Conservation (phyloP, 2,888 invertebrate genomes). For the Neuroscelio doddi region DNA sequence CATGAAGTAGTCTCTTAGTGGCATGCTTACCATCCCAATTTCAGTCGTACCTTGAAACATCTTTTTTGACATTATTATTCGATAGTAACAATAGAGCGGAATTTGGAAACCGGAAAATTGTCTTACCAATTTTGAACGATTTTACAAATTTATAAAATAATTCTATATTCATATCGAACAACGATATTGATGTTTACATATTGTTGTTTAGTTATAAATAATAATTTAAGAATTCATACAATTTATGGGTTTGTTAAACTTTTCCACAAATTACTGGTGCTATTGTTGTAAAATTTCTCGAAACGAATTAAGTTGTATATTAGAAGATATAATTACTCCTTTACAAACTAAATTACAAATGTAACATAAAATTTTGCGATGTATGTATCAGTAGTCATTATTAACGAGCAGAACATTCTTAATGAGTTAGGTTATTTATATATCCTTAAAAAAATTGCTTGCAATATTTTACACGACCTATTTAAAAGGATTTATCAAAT, state of each 20-base stretch:
- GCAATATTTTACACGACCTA: constrained; percentile 34
- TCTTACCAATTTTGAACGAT: constrained; percentile 27
- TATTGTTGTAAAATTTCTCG: constrained; percentile 31
- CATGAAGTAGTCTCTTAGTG: no score
- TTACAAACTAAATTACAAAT: constrained; percentile 9
- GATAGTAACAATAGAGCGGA: constrained; percentile 16
- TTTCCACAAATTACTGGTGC: constrained; percentile 27
- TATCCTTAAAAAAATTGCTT: constrained; percentile 15
- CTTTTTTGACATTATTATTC: constrained; percentile 36
- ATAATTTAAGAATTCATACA: constrained; percentile 38
- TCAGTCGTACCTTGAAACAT: no score
- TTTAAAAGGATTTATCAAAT: constrained; percentile 22
- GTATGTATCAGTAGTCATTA: constrained; percentile 22
- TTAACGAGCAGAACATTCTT: constrained; percentile 23
- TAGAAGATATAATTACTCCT: constrained; percentile 11
- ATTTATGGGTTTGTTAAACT: constrained; percentile 26
- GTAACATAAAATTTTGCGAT: constrained; percentile 18
- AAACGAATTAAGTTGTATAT: constrained; percentile 10
- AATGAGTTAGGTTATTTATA: constrained; percentile 29
- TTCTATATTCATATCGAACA: not conserved
- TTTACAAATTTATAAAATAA: constrained; percentile 10
- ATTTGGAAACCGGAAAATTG: constrained; percentile 23
- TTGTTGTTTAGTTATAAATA: constrained; percentile 26
- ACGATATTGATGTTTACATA: constrained; percentile 25
- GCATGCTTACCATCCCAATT: no score